Base-by-base conservation (phyloP, 2,888 invertebrate genomes). In the Drosophila anceps region DNA sequence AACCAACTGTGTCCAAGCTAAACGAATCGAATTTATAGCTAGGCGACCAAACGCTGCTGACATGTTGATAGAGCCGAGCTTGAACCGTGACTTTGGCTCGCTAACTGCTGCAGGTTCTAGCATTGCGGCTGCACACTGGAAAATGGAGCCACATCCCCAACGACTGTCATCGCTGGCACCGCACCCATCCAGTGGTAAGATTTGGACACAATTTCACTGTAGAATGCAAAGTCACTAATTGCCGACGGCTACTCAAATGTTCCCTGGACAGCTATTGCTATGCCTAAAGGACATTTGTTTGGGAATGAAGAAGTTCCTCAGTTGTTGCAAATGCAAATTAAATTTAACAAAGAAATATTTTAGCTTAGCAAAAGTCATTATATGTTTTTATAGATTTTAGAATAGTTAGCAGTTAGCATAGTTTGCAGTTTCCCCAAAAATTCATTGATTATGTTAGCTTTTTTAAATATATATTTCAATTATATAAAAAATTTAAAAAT, bases 21-120 rank as follows among this genome's bases (percentile, higher is more conserved):
- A 76, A 39, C 67, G 74, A 60, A 74, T 79, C 51, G 64, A 73
- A 70, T 67, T 67, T 46, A 69, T 60, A 66, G 95, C 39, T 18
- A 50, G 66, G 35, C 44, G 50, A 43, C 55, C 53, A 63, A 75
- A 62, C 65, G 73, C 73, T 59, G 46, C 81, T 96, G 90, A 92
- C 94, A 92, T 92, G 93, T 92, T 93, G 92, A 92, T 92, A 87
- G 93, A 93, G 92, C 90, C 92, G 91, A 91, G 92, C 84, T 91
- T 92, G 84, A 92, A 92, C 88, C 92, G 92, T 84, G 92, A 92
- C 86, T 93, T 92, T 91, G 92, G 92, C 90, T 90, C 91, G 91
- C 91, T 92, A 83, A 89, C 92, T 87, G 90, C 92, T 90, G 90
- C 92, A 83, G 88, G 82, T 89, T 88, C 91, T 67, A 91, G 90